phyloP scores from a whole-genome alignment of 2,113 vertebrate genomes.

The Globicephala melas region DNA sequence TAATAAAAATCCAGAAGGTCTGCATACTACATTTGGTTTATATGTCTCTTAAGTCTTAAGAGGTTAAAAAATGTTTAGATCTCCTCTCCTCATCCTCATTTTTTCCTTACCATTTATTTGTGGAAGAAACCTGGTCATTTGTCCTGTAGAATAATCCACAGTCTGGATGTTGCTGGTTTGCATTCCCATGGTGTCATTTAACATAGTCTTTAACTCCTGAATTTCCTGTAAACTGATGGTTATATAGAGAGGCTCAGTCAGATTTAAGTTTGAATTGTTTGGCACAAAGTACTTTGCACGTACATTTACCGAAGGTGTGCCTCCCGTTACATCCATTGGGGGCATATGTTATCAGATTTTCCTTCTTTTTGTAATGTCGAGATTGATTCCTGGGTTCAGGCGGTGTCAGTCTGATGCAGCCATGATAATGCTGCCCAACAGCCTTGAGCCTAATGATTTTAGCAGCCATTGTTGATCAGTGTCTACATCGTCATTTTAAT shows the following conservation, averaged over 20 bases:
- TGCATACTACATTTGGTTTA: not conserved
- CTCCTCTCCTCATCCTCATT: not conserved
- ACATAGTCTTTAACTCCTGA: not conserved
- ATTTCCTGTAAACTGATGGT: not conserved
- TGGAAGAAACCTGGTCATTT: not conserved
- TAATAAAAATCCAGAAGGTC: not conserved
- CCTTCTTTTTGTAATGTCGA: not conserved
- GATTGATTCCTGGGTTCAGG: not conserved
- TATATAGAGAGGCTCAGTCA: not conserved
- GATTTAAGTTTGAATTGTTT: not conserved
- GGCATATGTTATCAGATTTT: not conserved
- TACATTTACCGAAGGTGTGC: not conserved
- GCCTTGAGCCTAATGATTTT: not conserved
- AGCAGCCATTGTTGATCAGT: not conserved
- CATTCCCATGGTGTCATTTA: not conserved
- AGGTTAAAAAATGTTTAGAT: not conserved
- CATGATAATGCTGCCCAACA: not conserved
- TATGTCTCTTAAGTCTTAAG: not conserved
- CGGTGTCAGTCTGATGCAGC: not conserved
- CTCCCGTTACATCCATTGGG: not conserved
- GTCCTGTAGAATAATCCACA: not conserved
- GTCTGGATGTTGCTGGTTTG: not conserved
- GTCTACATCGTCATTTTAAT: not conserved
- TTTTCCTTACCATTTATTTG: not conserved
- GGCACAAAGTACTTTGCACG: not conserved